These are phyloP conservation scores for Athalia rosae DNA, from an alignment of 2,888 invertebrate genomes.

Conservation along the genomic window DNA sequence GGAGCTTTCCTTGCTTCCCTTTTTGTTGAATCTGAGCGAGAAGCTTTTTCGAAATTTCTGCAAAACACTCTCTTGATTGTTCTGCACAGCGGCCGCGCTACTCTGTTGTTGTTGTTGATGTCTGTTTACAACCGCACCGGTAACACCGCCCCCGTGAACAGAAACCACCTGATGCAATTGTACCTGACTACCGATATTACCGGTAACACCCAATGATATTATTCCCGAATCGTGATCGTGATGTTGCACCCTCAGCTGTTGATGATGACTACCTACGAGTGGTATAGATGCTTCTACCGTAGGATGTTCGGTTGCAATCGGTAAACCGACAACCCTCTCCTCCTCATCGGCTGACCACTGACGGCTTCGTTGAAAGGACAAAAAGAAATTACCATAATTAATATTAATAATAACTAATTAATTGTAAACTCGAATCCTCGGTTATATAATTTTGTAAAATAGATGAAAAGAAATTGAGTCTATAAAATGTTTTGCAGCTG, in stretches of 20 bases:
- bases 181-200: conserved; percentile 54
- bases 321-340: conserved; percentile 43
- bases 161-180: conserved; percentile 24
- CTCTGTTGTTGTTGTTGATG: conserved; percentile 53
- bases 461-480: too few species aligned
- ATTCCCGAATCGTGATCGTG: too few species aligned
- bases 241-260: conserved; percentile 30
- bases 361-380: conserved; percentile 54
- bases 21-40: conserved; percentile 78
- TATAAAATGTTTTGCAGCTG: too few species aligned
- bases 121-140: too few species aligned
- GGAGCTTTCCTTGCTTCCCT: conserved; percentile 74
- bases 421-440: too few species aligned
- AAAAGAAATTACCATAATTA: not conserved
- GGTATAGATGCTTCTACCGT: conserved; percentile 66
- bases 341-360: conserved; percentile 68
- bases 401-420: not conserved
- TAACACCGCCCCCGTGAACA: too few species aligned
- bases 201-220: conserved; percentile 36
- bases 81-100: not conserved
- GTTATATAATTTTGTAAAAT: too few species aligned
- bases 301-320: conserved; percentile 65
- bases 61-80: conserved; percentile 76
- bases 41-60: conserved; percentile 84
- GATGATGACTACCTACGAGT: conserved; percentile 57